Conservation (phyloP, 2,113 vertebrate species). For the Daphoenositta chrysoptera region DNA sequence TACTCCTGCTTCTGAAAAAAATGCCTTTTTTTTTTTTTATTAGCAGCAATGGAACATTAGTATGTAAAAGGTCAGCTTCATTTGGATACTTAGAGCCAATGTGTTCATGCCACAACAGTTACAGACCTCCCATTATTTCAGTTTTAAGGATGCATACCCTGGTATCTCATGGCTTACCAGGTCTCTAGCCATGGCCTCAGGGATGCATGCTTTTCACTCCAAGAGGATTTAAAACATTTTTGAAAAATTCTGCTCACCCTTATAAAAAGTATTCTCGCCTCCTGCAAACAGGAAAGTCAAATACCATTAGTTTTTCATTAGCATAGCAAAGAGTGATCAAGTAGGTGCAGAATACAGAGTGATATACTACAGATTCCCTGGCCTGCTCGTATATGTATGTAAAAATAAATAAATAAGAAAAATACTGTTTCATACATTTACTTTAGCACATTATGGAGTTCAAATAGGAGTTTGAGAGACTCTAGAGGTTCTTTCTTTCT, state of each 20-base stretch:
- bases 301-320: neutral
- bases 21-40: slow-evolving; percentile 16
- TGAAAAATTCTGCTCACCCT: neutral
- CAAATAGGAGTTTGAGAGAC: neutral
- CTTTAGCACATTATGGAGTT: neutral
- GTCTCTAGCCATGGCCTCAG: neutral
- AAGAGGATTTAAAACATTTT: neutral
- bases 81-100: slow-evolving; percentile 21
- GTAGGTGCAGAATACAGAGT: neutral
- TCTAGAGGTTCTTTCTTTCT: neutral
- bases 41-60: slow-evolving; percentile 22
- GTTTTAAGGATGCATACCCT: neutral
- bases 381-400: accelerated
- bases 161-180: neutral
- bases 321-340: neutral
- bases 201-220: neutral
- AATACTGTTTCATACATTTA: neutral
- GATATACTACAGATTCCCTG: neutral
- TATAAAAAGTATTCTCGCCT: neutral
- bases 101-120: neutral
- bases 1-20: slow-evolving; percentile 5
- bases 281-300: neutral
- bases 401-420: neutral
- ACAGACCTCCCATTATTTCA: neutral
- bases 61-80: slow-evolving; percentile 46